Evolutionary conservation across 1,140 invertebrate genomes (phyloP).

Genomic region (Akabosia matsudoensis): DNA sequence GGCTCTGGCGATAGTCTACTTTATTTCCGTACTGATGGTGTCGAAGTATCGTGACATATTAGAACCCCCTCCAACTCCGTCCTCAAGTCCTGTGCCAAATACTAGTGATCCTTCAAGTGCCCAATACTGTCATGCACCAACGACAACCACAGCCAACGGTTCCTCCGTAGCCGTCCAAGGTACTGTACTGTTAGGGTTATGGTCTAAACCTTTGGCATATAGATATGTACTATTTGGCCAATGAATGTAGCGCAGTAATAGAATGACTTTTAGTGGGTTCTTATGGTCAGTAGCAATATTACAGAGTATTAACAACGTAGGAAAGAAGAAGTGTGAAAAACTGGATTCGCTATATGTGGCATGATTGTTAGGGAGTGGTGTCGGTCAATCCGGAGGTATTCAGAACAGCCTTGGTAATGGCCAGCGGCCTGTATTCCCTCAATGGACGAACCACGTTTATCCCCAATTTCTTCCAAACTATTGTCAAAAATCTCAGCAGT

Average conservation of each 20-base stretch:
- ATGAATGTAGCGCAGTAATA: too few species aligned
- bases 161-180: not conserved
- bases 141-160: not conserved
- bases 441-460: conserved; percentile 88
- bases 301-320: not conserved
- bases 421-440: conserved; percentile 70
- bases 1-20: conserved; percentile 97
- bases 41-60: conserved; percentile 98
- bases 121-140: not conserved
- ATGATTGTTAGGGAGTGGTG: conserved; percentile 21
- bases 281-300: too few species aligned
- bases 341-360: conserved; percentile 3
- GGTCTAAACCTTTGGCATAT: too few species aligned
- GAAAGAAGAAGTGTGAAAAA: conserved; percentile 6
- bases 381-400: conserved; percentile 28
- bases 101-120: conserved; percentile 29
- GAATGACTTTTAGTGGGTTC: too few species aligned
- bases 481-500: conserved; percentile 30
- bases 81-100: conserved; percentile 56
- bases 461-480: conserved; percentile 79
- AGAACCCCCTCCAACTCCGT: conserved; percentile 74
- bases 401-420: conserved; percentile 51
- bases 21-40: conserved; percentile 99
- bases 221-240: too few species aligned
- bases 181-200: too few species aligned